These are phyloP conservation scores for Platysteira castanea DNA, from an alignment of 2,113 vertebrate species.

Conservation along the genomic window DNA sequence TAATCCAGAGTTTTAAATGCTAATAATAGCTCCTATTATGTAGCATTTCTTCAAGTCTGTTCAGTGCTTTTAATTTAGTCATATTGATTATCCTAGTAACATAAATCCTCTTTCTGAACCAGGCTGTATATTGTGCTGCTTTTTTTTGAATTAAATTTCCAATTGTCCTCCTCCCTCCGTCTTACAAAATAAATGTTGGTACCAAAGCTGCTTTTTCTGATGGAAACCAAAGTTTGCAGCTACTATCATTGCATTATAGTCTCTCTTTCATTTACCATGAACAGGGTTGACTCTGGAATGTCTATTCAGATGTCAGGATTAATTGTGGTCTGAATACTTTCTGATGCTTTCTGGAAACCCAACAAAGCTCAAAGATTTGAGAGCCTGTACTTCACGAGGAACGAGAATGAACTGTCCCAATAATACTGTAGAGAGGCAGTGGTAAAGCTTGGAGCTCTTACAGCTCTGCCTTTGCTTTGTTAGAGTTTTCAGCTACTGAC, in stretches of 20 bases:
- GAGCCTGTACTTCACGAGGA: not conserved
- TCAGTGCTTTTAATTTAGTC: not conserved
- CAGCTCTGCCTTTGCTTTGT: not conserved
- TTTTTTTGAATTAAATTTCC: not conserved
- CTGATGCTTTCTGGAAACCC: not conserved
- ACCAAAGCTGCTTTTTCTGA: not conserved
- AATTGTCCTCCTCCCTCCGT: not conserved
- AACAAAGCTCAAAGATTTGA: not conserved
- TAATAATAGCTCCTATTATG: not conserved
- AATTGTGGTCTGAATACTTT: not conserved
- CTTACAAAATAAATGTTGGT: not conserved
- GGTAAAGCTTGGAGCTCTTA: not conserved
- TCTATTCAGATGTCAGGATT: not conserved
- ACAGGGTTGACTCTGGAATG: not conserved
- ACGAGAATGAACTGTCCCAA: rapidly evolving
- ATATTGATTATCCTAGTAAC: not conserved
- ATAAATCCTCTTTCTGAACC: not conserved
- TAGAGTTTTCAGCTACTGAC: not conserved
- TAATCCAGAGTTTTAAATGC: not conserved
- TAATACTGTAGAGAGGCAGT: not conserved
- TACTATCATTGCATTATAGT: not conserved
- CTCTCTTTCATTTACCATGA: not conserved
- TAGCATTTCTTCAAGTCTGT: not conserved
- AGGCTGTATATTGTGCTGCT: not conserved
- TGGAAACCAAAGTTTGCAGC: not conserved